phyloP scores from a whole-genome alignment of 2,888 invertebrate genomes.

The Tupiocoris notatus region DNA sequence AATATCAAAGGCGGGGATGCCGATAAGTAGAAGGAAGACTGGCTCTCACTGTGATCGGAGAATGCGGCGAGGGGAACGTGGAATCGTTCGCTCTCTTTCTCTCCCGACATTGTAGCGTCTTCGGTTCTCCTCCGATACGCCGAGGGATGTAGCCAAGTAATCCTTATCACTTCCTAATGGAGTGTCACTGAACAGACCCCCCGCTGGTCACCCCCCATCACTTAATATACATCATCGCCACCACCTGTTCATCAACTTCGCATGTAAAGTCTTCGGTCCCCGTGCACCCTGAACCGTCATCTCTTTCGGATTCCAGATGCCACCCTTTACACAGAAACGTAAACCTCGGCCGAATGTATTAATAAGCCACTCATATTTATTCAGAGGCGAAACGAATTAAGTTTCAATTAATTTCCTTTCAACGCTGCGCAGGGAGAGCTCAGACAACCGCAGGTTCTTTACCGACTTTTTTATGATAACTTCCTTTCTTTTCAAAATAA shows the following conservation, averaged over 20 bases:
- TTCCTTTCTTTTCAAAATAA: too few species aligned
- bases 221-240: conserved; percentile 37
- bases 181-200: conserved; percentile 40
- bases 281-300: too few species aligned
- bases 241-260: conserved; percentile 35
- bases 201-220: conserved; percentile 41
- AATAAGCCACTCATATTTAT: conserved; percentile 41
- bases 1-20: not conserved
- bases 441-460: not conserved
- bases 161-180: conserved; percentile 42
- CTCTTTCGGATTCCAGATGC: not conserved
- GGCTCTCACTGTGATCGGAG: not conserved
- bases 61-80: not conserved
- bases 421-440: too few species aligned
- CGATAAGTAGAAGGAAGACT: too few species aligned
- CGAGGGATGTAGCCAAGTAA: conserved; percentile 12
- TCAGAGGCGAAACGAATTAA: conserved; percentile 40
- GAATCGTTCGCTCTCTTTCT: not conserved
- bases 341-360: conserved; percentile 38
- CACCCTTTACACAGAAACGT: not conserved
- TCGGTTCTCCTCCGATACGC: too few species aligned
- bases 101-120: not conserved
- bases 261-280: not conserved
- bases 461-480: too few species aligned
- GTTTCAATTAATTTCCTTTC: conserved; percentile 37